phyloP scores from a whole-genome alignment of 2,888 invertebrate species.

The Temnothorax rugatulus region DNA sequence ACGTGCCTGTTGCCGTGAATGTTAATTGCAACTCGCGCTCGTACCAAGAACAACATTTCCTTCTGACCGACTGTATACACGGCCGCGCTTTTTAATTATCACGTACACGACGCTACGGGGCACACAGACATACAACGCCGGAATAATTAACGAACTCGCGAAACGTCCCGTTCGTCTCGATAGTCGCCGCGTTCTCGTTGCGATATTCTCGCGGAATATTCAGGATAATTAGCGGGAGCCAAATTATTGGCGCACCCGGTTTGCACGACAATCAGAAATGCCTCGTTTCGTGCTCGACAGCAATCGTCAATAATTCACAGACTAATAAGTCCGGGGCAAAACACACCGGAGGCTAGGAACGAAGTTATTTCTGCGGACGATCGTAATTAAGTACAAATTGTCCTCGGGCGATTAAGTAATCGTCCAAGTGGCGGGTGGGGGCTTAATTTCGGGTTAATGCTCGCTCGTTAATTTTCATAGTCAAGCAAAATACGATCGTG shows the following conservation, averaged over 20 bases:
- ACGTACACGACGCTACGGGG: constrained; percentile 25
- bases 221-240: constrained; percentile 45
- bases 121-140: background rate
- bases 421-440: background rate
- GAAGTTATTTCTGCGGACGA: constrained; percentile 24
- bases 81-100: constrained; percentile 53
- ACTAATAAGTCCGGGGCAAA: constrained; percentile 32
- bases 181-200: constrained; percentile 17
- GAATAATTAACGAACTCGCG: constrained; percentile 55
- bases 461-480: constrained; percentile 46
- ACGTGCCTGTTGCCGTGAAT: constrained; percentile 50
- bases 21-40: constrained; percentile 53
- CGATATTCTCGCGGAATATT: constrained; percentile 39
- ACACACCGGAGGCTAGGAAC: constrained; percentile 31
- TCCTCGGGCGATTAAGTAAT: constrained; percentile 43
- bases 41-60: constrained; percentile 44
- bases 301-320: constrained; percentile 51
- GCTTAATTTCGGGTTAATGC: constrained; percentile 45
- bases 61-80: constrained; percentile 45
- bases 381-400: constrained; percentile 55
- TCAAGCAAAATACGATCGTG: constrained; percentile 10
- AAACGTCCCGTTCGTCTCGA: constrained; percentile 46
- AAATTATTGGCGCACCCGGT: constrained; percentile 46
- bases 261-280: constrained; percentile 48
- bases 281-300: constrained; percentile 48